Conservation (phyloP, 2,113 vertebrate genomes). For the Apistogramma diplotaenia region DNA sequence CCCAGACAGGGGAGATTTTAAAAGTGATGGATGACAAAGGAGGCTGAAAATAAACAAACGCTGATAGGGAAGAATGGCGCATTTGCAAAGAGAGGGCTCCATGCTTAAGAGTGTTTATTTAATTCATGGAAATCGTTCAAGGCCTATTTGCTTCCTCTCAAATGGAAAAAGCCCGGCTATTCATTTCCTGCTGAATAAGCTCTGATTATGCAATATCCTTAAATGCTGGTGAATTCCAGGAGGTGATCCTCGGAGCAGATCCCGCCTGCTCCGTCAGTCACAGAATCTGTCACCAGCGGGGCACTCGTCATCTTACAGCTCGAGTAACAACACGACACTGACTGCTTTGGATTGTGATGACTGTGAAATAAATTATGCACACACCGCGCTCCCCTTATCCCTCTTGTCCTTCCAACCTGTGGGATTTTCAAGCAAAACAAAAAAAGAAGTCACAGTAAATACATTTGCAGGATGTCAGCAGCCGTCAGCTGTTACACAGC, state of each 20-base stretch:
- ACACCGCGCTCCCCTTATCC: slow-evolving; percentile 43
- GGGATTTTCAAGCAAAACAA: neutral
- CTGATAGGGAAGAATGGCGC: slow-evolving; percentile 40
- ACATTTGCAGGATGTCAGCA: slow-evolving; percentile 18
- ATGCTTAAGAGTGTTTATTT: slow-evolving; percentile 43
- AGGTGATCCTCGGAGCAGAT: slow-evolving; percentile 22
- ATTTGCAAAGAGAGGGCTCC: neutral
- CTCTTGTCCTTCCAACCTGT: slow-evolving; percentile 42
- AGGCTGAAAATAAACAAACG: slow-evolving; percentile 72
- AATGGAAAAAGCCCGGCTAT: slow-evolving; percentile 25
- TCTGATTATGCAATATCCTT: slow-evolving; percentile 38
- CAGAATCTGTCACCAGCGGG: slow-evolving; percentile 18
- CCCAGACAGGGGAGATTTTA: neutral
- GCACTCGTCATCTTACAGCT: neutral
- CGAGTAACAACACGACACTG: neutral
- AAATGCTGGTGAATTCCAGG: slow-evolving; percentile 32
- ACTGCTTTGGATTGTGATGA: slow-evolving; percentile 43
- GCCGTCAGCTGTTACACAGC: slow-evolving; percentile 12
- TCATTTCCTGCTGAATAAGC: slow-evolving; percentile 46
- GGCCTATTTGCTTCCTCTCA: slow-evolving; percentile 24
- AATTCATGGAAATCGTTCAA: slow-evolving; percentile 53
- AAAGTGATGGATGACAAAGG: slow-evolving; percentile 63
- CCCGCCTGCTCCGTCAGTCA: slow-evolving; percentile 9
- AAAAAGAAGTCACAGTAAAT: neutral
- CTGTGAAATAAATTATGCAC: slow-evolving; percentile 56